These are phyloP conservation scores for Caenorhabditis briggsae DNA, from an alignment of 1,140 invertebrate species.

Conservation along the genomic window DNA sequence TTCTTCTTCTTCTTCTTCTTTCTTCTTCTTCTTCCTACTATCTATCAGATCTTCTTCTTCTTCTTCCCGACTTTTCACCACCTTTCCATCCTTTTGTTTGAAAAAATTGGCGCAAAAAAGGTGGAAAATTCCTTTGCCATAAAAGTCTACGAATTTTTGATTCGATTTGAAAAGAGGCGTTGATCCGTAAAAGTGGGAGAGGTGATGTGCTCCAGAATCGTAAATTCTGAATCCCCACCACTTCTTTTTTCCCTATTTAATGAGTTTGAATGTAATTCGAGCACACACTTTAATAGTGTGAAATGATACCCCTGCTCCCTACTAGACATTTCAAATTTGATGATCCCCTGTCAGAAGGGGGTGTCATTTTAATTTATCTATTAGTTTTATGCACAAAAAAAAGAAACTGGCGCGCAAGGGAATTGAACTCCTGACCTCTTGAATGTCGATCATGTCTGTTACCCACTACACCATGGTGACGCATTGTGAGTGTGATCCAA, in stretches of 20 bases:
- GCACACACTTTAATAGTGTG: no score
- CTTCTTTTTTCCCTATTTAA: conserved; percentile 1
- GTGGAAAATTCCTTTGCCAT: neutral
- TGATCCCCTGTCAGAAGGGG: no score
- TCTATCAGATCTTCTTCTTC: conserved; percentile 40
- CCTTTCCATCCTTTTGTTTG: conserved; percentile 1
- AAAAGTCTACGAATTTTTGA: neutral
- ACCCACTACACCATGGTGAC: no score
- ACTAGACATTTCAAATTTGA: no score
- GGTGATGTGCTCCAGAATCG: neutral
- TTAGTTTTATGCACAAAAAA: no score
- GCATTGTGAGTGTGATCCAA: no score
- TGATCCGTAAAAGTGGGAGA: conserved; percentile 12
- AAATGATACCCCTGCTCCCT: no score
- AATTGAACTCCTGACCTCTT: no score
- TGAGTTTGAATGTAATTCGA: conserved; percentile 9
- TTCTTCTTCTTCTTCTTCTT: no score
- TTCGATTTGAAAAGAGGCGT: neutral
- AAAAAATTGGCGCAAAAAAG: neutral
- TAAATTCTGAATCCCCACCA: neutral
- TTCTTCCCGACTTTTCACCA: neutral
- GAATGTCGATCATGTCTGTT: no score
- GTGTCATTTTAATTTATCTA: no score
- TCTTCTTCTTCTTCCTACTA: neutral
- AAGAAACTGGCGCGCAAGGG: no score